Evolutionary conservation across 2,113 vertebrate genomes (phyloP).

Genomic region (Ctenodactylus gundi): DNA sequence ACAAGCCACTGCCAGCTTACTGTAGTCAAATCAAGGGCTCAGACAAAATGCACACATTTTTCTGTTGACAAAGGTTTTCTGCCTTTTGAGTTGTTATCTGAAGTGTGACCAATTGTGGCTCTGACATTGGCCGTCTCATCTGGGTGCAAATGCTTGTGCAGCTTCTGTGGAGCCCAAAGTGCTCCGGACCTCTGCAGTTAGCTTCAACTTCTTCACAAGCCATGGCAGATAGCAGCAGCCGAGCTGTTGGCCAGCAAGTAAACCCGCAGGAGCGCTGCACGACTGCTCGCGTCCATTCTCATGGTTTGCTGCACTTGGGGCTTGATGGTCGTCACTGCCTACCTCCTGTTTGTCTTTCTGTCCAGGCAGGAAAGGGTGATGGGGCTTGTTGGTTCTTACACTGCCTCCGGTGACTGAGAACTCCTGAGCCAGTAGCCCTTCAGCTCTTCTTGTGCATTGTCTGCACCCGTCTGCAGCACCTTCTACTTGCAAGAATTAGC

Average conservation of each 20-base stretch:
- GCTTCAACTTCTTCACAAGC: slow-evolving; percentile 44
- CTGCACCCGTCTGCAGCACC: not conserved
- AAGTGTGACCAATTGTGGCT: slow-evolving; percentile 52
- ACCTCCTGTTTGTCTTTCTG: not conserved
- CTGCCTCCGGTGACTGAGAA: slow-evolving; percentile 24
- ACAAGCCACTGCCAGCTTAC: slow-evolving; percentile 1
- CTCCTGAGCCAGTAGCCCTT: not conserved
- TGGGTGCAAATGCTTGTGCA: not conserved
- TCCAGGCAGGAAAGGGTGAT: not conserved
- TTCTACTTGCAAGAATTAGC: not conserved
- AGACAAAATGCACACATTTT: slow-evolving; percentile 27
- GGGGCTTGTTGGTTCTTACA: not conserved
- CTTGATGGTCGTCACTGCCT: not conserved
- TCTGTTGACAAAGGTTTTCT: slow-evolving; percentile 48
- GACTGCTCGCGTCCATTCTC: slow-evolving; percentile 13
- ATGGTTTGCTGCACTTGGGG: slow-evolving; percentile 19
- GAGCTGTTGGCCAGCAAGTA: slow-evolving; percentile 22
- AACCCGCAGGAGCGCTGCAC: slow-evolving; percentile 30
- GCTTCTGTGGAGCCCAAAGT: not conserved
- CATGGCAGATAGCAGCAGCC: not conserved
- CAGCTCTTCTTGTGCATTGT: not conserved
- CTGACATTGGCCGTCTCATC: not conserved
- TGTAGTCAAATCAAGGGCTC: slow-evolving; percentile 60
- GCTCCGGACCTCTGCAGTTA: not conserved
- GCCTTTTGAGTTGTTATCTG: slow-evolving; percentile 47